A percentile compares a stretch with the other conserved stretches of the same genome.
These are phyloP conservation scores for Drosophila teissieri DNA, from an alignment of 1,140 invertebrate genomes.

Conservation along the genomic window DNA sequence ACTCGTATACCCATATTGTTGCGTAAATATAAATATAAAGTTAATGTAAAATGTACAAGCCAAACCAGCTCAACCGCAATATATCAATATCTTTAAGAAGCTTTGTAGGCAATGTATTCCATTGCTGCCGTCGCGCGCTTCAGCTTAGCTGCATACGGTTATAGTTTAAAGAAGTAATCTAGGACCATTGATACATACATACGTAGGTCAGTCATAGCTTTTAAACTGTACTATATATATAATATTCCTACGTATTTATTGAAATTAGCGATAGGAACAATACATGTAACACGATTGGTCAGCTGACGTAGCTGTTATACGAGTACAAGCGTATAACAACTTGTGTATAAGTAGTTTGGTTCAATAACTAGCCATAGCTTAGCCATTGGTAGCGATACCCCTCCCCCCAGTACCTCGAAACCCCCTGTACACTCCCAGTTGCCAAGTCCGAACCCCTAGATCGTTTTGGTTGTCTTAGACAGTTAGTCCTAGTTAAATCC, in stretches of 20 bases:
- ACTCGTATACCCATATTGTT: constrained; percentile 8
- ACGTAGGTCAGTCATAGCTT: constrained; percentile 24
- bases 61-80: constrained; percentile 9
- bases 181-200: constrained; percentile 15
- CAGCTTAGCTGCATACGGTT: constrained; percentile 23
- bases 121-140: constrained; percentile 45
- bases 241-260: constrained; percentile 24
- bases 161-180: constrained; percentile 7
- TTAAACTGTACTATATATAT: constrained; percentile 30
- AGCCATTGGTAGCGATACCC: constrained; percentile 25
- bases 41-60: background rate
- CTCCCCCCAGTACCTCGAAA: background rate
- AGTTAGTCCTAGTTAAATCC: constrained; percentile 11
- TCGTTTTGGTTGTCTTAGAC: constrained; percentile 26
- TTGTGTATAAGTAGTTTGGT: constrained; percentile 66
- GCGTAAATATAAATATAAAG: constrained; percentile 35
- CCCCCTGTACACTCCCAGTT: constrained; percentile 6
- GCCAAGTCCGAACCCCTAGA: constrained; percentile 8
- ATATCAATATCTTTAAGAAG: constrained; percentile 21
- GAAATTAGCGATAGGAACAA: constrained; percentile 16
- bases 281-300: constrained; percentile 12
- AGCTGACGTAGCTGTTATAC: constrained; percentile 35
- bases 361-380: constrained; percentile 42
- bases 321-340: constrained; percentile 11
- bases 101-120: constrained; percentile 26